Conservation (phyloP, 2,113 vertebrate species). For the Thamnophis sirtalis region DNA sequence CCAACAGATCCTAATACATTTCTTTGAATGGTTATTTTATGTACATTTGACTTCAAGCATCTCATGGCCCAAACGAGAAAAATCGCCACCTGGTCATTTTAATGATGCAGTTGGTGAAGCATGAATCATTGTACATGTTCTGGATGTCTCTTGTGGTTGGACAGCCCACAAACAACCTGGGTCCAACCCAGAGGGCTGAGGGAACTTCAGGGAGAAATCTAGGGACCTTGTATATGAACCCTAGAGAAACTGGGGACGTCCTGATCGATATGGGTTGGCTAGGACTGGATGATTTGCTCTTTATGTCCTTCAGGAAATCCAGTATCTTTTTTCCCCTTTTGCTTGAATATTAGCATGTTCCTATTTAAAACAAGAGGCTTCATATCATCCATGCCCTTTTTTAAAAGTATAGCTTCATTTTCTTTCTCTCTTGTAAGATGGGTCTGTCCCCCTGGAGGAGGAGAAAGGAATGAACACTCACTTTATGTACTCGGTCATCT, state of each 20-base stretch:
- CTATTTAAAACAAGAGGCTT: no score
- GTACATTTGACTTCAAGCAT: not conserved
- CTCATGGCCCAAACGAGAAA: not conserved
- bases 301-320: no score
- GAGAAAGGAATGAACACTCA: no score
- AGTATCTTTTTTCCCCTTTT: no score
- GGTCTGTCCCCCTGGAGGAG: no score
- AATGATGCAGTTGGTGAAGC: not conserved
- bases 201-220: not conserved
- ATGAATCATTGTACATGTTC: not conserved
- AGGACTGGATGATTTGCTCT: not conserved
- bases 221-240: fast-evolving
- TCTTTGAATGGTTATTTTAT: not conserved
- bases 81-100: not conserved
- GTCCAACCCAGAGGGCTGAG: not conserved
- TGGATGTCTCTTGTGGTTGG: not conserved
- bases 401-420: no score
- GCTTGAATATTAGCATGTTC: no score
- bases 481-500: no score
- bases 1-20: not conserved
- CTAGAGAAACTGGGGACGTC: not conserved
- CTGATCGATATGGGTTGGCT: not conserved
- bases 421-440: no score
- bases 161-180: not conserved
- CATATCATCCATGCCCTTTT: no score